These are phyloP conservation scores for Neelides sp. DNA, from an alignment of 1,140 invertebrate genomes.

Conservation along the genomic window DNA sequence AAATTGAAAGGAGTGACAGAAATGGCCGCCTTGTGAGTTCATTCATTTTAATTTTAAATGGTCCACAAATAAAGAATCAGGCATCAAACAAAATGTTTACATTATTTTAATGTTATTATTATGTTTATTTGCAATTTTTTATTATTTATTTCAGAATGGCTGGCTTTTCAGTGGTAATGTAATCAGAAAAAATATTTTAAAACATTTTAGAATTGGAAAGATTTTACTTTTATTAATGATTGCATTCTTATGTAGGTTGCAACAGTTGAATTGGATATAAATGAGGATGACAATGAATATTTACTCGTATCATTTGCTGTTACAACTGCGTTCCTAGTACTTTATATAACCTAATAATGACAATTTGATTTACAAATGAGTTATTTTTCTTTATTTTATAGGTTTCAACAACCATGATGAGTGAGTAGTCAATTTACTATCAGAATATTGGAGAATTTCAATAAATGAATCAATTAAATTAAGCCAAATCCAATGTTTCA, in stretches of 20 bases:
- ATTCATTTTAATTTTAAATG: neutral
- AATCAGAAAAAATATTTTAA: neutral
- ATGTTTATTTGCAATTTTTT: neutral
- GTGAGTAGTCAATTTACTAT: neutral
- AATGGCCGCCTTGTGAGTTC: slow-evolving; percentile 18
- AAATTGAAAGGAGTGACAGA: slow-evolving; percentile 29
- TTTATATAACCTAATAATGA: slow-evolving; percentile 18
- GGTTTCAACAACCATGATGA: slow-evolving; percentile 17
- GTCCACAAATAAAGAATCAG: no score
- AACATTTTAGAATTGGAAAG: no score
- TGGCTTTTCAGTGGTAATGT: slow-evolving; percentile 20
- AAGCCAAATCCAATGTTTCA: neutral
- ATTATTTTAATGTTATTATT: no score
- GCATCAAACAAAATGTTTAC: no score
- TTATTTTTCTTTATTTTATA: neutral
- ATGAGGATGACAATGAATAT: neutral
- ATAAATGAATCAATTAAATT: neutral
- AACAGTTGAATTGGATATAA: slow-evolving; percentile 27
- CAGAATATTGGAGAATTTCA: neutral
- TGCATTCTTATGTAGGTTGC: slow-evolving; percentile 17
- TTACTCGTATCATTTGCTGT: slow-evolving; percentile 23
- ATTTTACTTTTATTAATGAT: neutral
- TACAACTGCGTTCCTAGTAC: slow-evolving; percentile 22
- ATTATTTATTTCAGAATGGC: slow-evolving; percentile 6
- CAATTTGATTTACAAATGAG: neutral